Evolutionary conservation across 2,888 invertebrate species (phyloP).

Genomic region (Priocnemis perturbator): DNA sequence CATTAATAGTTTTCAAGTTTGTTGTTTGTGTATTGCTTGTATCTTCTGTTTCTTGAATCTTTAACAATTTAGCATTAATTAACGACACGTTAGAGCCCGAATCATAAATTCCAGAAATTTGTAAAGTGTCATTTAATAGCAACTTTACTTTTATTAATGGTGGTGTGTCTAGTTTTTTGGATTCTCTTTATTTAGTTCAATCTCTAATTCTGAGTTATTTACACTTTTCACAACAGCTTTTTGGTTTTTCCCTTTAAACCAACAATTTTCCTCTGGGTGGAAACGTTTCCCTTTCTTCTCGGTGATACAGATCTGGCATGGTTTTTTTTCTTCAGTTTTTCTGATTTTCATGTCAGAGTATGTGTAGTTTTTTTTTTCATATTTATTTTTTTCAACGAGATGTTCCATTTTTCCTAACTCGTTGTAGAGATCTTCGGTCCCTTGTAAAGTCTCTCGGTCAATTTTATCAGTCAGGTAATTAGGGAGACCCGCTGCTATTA

Average conservation of each 20-base stretch:
- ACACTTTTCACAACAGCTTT: slow-evolving; percentile 27
- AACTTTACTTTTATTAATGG: slow-evolving; percentile 45
- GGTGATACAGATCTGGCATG: slow-evolving; percentile 49
- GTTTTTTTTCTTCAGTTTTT: slow-evolving; percentile 43
- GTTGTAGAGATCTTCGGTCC: slow-evolving; percentile 55
- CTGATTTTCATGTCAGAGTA: too few species aligned
- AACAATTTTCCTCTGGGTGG: slow-evolving; percentile 33
- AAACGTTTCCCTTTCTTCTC: slow-evolving; percentile 47
- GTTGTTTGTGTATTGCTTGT: slow-evolving; percentile 5
- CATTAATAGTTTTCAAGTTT: slow-evolving; percentile 20
- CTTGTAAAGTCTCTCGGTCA: slow-evolving; percentile 49
- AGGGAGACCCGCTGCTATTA: slow-evolving; percentile 56
- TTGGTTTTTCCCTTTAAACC: slow-evolving; percentile 11
- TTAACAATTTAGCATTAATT: slow-evolving; percentile 24
- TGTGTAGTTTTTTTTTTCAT: slow-evolving; percentile 39
- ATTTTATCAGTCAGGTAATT: slow-evolving; percentile 51
- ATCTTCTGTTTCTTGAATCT: not conserved
- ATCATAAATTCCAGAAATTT: slow-evolving; percentile 32
- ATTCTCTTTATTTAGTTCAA: slow-evolving; percentile 29
- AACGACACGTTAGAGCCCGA: slow-evolving; percentile 34
- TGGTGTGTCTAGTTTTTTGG: slow-evolving; percentile 43
- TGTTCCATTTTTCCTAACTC: slow-evolving; percentile 57
- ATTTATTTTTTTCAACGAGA: slow-evolving; percentile 37
- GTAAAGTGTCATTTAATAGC: slow-evolving; percentile 29
- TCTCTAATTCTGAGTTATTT: slow-evolving; percentile 38